Conservation (phyloP, 1,140 invertebrate genomes). For the Bradynema listronoti region DNA sequence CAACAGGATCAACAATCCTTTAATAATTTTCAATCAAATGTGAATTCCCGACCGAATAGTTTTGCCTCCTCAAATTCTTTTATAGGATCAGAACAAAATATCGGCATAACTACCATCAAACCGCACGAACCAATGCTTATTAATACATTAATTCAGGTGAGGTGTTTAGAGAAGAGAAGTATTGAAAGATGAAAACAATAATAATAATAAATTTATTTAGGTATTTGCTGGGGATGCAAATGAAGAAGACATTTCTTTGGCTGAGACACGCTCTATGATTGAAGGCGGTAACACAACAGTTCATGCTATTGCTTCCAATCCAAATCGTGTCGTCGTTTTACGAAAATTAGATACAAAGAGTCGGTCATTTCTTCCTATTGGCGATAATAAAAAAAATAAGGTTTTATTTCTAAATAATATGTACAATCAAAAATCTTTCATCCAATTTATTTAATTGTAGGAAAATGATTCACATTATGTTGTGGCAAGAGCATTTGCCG, state of each 20-base stretch:
- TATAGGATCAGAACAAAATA: conserved; percentile 4
- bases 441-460: conserved; percentile 8
- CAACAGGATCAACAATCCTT: conserved; percentile 8
- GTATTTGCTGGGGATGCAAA: conserved; percentile 1
- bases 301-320: background rate
- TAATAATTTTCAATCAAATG: no score
- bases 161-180: background rate
- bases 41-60: no score
- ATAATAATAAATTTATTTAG: conserved; percentile 8
- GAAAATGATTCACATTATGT: conserved; percentile 18
- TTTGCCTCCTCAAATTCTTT: no score
- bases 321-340: conserved; percentile 11
- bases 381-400: conserved; percentile 1
- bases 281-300: conserved; percentile 12
- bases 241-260: conserved; percentile 5
- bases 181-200: background rate
- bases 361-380: conserved; percentile 2
- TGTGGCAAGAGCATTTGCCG: conserved; percentile 36
- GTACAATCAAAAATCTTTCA: background rate
- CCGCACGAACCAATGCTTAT: conserved; percentile 19
- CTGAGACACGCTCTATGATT: conserved; percentile 12
- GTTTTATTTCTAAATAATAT: background rate
- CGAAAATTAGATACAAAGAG: conserved; percentile 13
- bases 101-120: background rate
- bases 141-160: conserved; percentile 25